Conservation (phyloP, 2,888 invertebrate genomes). For the Habrosyne pyritoides region DNA sequence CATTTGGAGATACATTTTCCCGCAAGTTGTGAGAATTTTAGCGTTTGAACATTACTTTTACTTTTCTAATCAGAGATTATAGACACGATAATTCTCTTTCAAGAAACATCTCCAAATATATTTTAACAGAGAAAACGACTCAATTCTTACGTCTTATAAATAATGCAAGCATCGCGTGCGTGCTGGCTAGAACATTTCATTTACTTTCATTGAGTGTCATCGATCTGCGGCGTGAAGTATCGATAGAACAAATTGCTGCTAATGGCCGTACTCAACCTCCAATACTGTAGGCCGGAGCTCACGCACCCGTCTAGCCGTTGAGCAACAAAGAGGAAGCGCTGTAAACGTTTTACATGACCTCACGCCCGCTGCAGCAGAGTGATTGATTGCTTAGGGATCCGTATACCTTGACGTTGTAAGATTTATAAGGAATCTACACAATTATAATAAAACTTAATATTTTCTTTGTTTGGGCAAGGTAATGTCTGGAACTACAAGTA, state of each 20-base stretch:
- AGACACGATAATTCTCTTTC: no score
- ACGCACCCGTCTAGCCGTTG: constrained; percentile 23
- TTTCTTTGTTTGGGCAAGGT: no score
- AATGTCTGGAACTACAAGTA: no score
- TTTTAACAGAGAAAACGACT: not conserved
- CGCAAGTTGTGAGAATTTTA: no score
- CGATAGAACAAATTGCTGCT: not conserved
- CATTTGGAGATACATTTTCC: no score
- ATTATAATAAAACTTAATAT: no score
- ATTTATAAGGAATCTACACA: no score
- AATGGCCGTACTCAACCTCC: constrained; percentile 14
- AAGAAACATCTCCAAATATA: no score
- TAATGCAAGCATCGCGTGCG: not conserved
- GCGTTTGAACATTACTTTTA: no score
- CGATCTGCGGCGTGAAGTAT: not conserved
- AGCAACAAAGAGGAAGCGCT: constrained; percentile 39
- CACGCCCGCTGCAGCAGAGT: constrained; percentile 1
- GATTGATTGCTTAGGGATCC: not conserved
- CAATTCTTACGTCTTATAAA: not conserved
- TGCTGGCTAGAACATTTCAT: not conserved
- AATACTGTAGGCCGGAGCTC: constrained; percentile 34
- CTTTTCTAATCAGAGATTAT: no score
- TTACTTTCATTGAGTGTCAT: constrained; percentile 1
- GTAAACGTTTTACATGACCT: constrained; percentile 10
- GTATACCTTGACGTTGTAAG: not conserved